Evolutionary conservation across 2,888 invertebrate species (phyloP).

Genomic region (Idaea aversata): DNA sequence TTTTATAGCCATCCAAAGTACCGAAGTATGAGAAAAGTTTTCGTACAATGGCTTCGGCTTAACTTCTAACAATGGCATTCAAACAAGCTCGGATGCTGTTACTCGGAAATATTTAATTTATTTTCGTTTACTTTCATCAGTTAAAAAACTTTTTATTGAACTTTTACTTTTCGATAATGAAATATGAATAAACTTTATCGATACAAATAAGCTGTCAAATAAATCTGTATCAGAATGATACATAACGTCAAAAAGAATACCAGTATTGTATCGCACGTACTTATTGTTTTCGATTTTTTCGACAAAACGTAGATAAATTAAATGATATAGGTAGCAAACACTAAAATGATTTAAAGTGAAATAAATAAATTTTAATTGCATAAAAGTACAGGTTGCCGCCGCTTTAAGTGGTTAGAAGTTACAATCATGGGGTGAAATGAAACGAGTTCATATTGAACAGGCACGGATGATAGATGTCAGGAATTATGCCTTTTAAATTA

Average conservation of each 20-base stretch:
- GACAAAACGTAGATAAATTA: constrained; percentile 33
- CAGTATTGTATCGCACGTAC: constrained; percentile 12
- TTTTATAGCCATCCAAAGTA: constrained; percentile 33
- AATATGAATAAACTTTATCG: background rate
- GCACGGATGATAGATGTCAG: constrained; percentile 30
- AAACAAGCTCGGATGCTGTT: constrained; percentile 20
- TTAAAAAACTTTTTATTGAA: constrained; percentile 4
- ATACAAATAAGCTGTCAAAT: background rate
- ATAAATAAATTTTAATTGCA: constrained; percentile 68
- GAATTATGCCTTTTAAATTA: constrained; percentile 33
- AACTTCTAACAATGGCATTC: constrained; percentile 27
- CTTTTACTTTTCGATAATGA: background rate
- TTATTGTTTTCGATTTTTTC: constrained; percentile 33
- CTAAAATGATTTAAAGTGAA: constrained; percentile 50
- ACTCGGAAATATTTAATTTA: constrained; percentile 26
- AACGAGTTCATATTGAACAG: constrained; percentile 23
- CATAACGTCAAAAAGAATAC: background rate
- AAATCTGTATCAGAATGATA: background rate
- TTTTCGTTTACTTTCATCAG: constrained; percentile 18
- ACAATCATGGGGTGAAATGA: constrained; percentile 31
- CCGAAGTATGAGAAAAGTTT: constrained; percentile 45
- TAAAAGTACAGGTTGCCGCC: constrained; percentile 49
- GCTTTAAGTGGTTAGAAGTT: constrained; percentile 45
- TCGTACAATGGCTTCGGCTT: constrained; percentile 24
- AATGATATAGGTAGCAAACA: constrained; percentile 29